These are phyloP conservation scores for Chorisops tibialis DNA, from an alignment of 2,888 invertebrate species.

Conservation along the genomic window DNA sequence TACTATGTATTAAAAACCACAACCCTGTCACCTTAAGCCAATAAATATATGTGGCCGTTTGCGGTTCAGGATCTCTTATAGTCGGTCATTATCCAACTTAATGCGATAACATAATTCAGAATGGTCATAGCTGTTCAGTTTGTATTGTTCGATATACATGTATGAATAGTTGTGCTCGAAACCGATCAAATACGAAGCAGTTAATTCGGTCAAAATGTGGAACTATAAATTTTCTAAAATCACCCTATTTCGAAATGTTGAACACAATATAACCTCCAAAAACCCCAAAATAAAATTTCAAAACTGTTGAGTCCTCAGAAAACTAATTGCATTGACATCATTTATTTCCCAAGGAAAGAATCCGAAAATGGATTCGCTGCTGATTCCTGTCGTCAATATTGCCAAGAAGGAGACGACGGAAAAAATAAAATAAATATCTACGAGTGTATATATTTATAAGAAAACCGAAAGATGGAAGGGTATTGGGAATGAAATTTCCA, in stretches of 20 bases:
- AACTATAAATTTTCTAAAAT: slow-evolving; percentile 21
- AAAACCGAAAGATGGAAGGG: not conserved
- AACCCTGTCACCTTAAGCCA: slow-evolving; percentile 3
- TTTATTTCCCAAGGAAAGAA: slow-evolving; percentile 27
- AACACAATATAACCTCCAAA: slow-evolving; percentile 1
- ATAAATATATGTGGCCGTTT: slow-evolving; percentile 9
- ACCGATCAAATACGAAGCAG: slow-evolving; percentile 26
- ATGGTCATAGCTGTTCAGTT: slow-evolving; percentile 19
- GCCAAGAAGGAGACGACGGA: too few species aligned
- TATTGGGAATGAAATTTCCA: slow-evolving; percentile 29
- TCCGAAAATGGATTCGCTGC: not conserved
- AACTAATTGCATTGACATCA: slow-evolving; percentile 34
- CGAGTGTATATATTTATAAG: too few species aligned
- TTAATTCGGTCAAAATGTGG: slow-evolving; percentile 24
- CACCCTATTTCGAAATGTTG: slow-evolving; percentile 7
- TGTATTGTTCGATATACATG: slow-evolving; percentile 11
- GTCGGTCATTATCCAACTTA: slow-evolving; percentile 32
- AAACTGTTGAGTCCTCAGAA: slow-evolving; percentile 33
- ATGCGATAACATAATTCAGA: slow-evolving; percentile 30
- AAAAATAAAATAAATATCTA: too few species aligned
- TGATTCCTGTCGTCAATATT: too few species aligned
- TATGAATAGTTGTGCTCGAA: too few species aligned
- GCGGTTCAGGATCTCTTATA: slow-evolving; percentile 27
- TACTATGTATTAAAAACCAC: too few species aligned
- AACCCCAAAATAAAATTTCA: slow-evolving; percentile 22